Evolutionary conservation across 2,113 vertebrate species (phyloP).

Genomic region (Callipepla squamata): DNA sequence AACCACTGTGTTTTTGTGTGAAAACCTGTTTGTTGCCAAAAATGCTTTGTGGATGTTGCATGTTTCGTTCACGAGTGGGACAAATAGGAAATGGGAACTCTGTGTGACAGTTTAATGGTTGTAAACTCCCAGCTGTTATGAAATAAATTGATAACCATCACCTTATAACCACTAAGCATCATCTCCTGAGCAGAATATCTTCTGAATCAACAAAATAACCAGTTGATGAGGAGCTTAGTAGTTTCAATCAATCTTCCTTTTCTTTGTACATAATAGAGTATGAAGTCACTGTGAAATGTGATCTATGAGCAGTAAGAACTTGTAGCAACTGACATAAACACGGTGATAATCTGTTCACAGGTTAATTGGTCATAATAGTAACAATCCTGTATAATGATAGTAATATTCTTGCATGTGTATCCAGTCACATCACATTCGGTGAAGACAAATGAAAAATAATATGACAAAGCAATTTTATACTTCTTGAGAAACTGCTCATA

Average conservation of each 20-base stretch:
- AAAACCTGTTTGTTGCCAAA: neutral
- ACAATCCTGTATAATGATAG: neutral
- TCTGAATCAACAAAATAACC: neutral
- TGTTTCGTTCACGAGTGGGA: neutral
- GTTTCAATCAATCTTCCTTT: neutral
- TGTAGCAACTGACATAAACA: neutral
- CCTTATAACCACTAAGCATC: too few species aligned
- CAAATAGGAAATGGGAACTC: neutral
- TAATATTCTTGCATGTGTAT: neutral
- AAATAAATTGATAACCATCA: neutral
- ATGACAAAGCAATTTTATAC: neutral
- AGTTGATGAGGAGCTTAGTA: neutral
- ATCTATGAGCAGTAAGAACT: neutral
- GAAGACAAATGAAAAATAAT: neutral
- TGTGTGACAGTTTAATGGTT: accelerated
- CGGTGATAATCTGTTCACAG: neutral
- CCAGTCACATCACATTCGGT: neutral
- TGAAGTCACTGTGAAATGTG: neutral
- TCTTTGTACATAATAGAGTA: accelerated
- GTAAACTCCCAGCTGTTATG: neutral
- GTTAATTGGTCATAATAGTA: neutral
- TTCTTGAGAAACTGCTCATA: neutral
- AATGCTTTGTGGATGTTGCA: neutral
- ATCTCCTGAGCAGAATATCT: neutral
- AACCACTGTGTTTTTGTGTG: neutral